Evolutionary conservation across 2,113 vertebrate species (phyloP).

Genomic region (Cnemophilus loriae): DNA sequence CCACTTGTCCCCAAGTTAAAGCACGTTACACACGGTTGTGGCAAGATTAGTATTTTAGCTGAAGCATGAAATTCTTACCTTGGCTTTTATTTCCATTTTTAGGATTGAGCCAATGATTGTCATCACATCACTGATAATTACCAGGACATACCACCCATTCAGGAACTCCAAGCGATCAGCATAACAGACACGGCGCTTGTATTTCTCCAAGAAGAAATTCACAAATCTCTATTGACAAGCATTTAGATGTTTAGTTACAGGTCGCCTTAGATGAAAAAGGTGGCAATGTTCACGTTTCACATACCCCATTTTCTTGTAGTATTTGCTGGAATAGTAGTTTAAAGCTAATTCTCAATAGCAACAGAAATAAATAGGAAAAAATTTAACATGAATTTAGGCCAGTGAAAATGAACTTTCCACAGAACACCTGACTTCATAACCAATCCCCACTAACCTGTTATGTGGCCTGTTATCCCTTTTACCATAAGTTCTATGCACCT

Average conservation of each 20-base stretch:
- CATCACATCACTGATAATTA: conserved; percentile 90
- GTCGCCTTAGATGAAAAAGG: neutral
- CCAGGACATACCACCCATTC: conserved; percentile 92
- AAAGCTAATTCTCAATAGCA: neutral
- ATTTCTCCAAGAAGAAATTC: conserved; percentile 80
- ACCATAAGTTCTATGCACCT: neutral
- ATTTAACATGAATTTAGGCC: neutral
- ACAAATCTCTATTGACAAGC: conserved; percentile 84
- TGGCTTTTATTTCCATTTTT: conserved; percentile 98
- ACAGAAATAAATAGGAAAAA: neutral
- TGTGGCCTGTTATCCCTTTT: neutral
- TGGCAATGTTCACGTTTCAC: neutral
- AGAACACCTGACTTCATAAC: neutral
- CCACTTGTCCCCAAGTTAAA: neutral
- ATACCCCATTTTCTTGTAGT: neutral
- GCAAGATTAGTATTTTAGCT: neutral
- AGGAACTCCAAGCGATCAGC: conserved; percentile 85
- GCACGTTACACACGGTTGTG: neutral
- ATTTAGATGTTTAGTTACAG: conserved; percentile 23
- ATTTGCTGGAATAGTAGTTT: neutral
- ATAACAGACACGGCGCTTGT: conserved; percentile 76
- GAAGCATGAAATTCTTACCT: conserved; percentile 73
- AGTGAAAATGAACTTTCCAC: neutral
- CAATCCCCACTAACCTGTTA: neutral
- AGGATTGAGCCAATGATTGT: conserved; percentile 89